Base-by-base conservation (phyloP, 2,113 vertebrate species). In the Oryzias woworae region DNA sequence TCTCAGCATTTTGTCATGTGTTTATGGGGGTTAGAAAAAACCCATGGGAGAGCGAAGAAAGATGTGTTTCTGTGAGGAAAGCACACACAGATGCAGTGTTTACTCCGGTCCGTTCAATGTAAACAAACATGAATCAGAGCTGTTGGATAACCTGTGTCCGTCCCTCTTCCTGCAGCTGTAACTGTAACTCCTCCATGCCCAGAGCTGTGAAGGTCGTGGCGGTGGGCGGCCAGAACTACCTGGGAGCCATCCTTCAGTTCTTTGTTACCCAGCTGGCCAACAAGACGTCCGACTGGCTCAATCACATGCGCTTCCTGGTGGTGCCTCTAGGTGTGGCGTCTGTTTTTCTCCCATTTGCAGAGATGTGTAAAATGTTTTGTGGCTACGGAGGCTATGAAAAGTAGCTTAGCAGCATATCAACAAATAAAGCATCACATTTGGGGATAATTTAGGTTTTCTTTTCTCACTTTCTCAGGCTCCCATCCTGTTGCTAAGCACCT, bases 231-330 rank as follows among this genome's bases (percentile, higher is more conserved):
- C 95, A 95, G 81, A 94, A 90, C 47, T 96, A 95, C 84, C 92
- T 96, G 47, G 93, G 93, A 3, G 89, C 94, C 81, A 92, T 96
- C 73, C 89, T 97, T 77, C 93, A 95, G 71, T 95, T 95, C 88
- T 96, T 95, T 0, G 95, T 96, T 83, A 94, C 92, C 55, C 94
- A 96, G 47, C 82, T 96, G 54, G 95, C 95, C 71, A 94, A 88
- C 84, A 96, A 95, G 87, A 95, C 95, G 1, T 93, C 95, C 0
- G 95, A 96, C 62, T 97, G 95, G 95, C 92, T 97, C 22, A 89
- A 85, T 77, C 94, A 95, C 87, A 92, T 97, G 89, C 91, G 93
- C 64, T 95, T 96, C 80, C 92, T 97, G 84, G 92, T 96, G 52
- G 82, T 97, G 15, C 95, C 95, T 6, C 88, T 97, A 2, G 95